Percentiles rank a stretch among this genome's conserved stretches.
phyloP scores from a whole-genome alignment of 2,888 invertebrate species.

The Brenthis hecate region DNA sequence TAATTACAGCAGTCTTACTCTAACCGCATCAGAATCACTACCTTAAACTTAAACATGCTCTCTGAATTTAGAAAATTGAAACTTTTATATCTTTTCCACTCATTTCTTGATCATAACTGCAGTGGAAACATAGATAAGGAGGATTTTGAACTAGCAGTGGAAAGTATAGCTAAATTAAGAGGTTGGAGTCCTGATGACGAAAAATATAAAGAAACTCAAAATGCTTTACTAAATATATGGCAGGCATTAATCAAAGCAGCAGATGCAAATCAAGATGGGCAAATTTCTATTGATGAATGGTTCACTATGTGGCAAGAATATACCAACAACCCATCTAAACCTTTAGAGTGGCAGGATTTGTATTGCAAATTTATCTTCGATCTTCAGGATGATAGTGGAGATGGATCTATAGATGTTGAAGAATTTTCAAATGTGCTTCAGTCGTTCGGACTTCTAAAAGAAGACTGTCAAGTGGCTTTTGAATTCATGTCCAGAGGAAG shows the following conservation, averaged over 20 bases:
- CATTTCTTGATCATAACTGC: constrained; percentile 91
- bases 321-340: constrained; percentile 38
- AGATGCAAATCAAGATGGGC: constrained; percentile 84
- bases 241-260: constrained; percentile 88
- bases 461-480: constrained; percentile 88
- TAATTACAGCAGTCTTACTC: not conserved
- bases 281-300: constrained; percentile 42
- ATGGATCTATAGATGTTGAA: constrained; percentile 85
- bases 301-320: constrained; percentile 47
- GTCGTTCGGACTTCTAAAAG: constrained; percentile 86
- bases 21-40: not conserved
- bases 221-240: constrained; percentile 89
- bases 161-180: constrained; percentile 89
- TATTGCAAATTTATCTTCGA: constrained; percentile 93
- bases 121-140: constrained; percentile 91
- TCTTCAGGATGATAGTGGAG: constrained; percentile 90
- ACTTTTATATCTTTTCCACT: constrained; percentile 75
- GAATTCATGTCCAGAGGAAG: constrained; percentile 87
- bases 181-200: constrained; percentile 87
- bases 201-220: constrained; percentile 86
- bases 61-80: constrained; percentile 90
- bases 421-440: constrained; percentile 88
- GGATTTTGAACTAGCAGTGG: constrained; percentile 90
- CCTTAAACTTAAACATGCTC: constrained; percentile 58
- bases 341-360: constrained; percentile 87